Conservation (phyloP, 2,888 invertebrate genomes). For the Suillia variegata region DNA sequence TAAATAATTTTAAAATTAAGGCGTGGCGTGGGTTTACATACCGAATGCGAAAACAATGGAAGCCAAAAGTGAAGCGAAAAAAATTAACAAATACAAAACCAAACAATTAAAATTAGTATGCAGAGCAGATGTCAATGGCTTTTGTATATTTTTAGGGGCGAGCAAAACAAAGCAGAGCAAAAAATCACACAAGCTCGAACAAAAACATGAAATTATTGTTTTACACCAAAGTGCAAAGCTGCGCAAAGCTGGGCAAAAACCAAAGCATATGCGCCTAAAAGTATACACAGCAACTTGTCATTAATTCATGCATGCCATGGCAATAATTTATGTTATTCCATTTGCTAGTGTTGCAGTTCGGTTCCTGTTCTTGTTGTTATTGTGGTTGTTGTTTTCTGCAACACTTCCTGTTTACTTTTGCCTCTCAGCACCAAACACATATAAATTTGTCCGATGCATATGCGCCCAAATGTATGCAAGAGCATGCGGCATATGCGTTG, state of each 20-base stretch:
- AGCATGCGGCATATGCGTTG: neutral
- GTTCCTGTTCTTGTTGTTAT: neutral
- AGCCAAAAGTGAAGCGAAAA: neutral
- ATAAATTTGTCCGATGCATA: neutral
- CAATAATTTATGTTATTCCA: neutral
- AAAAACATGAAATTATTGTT: neutral
- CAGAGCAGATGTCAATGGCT: no score
- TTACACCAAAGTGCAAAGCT: neutral
- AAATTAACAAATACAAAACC: neutral
- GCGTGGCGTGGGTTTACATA: no score
- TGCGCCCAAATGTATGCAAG: neutral
- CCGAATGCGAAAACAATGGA: neutral
- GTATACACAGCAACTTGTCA: neutral
- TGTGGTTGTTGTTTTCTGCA: neutral
- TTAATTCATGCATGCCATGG: constrained; percentile 3
- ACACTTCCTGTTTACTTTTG: neutral
- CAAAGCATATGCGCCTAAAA: neutral
- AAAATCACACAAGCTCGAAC: neutral
- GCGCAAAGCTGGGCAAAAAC: neutral
- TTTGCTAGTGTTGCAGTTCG: neutral
- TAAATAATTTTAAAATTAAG: neutral
- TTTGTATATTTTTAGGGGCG: no score
- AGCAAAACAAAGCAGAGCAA: no score
- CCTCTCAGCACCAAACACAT: neutral
- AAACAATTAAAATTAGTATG: neutral